Evolutionary conservation across 1,140 invertebrate genomes (phyloP).

Genomic region (Drosophila suzukii): DNA sequence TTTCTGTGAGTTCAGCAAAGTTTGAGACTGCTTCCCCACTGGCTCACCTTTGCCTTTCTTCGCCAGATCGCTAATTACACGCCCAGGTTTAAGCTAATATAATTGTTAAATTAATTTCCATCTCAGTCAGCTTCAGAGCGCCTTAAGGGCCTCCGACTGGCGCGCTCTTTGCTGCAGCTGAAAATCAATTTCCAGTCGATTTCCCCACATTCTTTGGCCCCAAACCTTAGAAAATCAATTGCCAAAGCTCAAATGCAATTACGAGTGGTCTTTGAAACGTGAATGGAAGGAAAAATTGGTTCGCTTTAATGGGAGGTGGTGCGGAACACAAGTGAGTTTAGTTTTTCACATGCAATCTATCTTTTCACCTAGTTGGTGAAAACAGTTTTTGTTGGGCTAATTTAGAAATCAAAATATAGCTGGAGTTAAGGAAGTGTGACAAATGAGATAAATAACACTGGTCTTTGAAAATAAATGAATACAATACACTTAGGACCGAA

Average conservation of each 20-base stretch:
- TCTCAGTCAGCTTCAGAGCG: slow-evolving; percentile 22
- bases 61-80: slow-evolving; percentile 27
- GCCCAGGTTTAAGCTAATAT: slow-evolving; percentile 29
- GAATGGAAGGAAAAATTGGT: slow-evolving; percentile 3
- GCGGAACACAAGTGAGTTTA: slow-evolving; percentile 9
- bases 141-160: background rate
- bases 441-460: background rate
- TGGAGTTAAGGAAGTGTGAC: background rate
- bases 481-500: too few relatives aligned
- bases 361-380: background rate
- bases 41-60: background rate
- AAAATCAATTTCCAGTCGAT: slow-evolving; percentile 73
- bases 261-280: slow-evolving; percentile 29
- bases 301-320: slow-evolving; percentile 14
- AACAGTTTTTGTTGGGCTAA: too few relatives aligned
- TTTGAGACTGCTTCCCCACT: slow-evolving; percentile 16
- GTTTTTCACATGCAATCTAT: slow-evolving; percentile 10
- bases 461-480: too few relatives aligned
- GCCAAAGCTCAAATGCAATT: slow-evolving; percentile 60
- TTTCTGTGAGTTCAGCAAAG: slow-evolving; percentile 10
- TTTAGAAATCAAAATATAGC: background rate
- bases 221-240: slow-evolving; percentile 28
- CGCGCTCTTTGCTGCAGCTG: slow-evolving; percentile 23
- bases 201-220: slow-evolving; percentile 17
- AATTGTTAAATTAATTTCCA: slow-evolving; percentile 33